A percentile compares a stretch with the other conserved stretches of the same genome.
Conservation (phyloP, 2,113 vertebrate genomes). For the Otolemur garnettii region DNA sequence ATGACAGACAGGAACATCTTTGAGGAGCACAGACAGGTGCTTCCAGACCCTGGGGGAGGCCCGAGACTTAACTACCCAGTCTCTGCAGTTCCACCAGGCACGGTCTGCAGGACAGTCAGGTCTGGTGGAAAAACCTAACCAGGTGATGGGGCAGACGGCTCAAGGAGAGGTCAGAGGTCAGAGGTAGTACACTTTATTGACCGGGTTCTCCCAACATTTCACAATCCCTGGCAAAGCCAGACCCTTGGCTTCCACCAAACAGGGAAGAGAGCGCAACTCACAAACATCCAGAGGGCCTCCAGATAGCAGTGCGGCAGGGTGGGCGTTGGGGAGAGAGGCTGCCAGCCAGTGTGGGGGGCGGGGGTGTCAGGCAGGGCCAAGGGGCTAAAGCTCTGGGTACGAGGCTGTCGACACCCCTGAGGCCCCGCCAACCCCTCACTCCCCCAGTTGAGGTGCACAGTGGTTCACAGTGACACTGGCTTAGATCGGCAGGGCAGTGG, state of each 20-base stretch:
- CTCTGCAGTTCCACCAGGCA: neutral
- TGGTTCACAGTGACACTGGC: conserved; percentile 84
- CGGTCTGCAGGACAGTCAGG: neutral
- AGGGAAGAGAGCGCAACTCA: neutral
- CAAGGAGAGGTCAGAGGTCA: conserved; percentile 60
- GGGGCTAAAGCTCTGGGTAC: conserved; percentile 7
- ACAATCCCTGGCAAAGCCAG: neutral
- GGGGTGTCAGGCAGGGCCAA: neutral
- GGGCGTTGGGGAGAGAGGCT: neutral
- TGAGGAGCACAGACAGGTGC: neutral
- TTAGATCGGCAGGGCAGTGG: neutral
- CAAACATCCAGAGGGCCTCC: neutral
- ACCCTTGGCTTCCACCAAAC: neutral
- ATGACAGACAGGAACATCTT: neutral
- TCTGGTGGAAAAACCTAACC: neutral
- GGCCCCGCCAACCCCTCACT: conserved; percentile 58
- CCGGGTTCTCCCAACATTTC: conserved; percentile 29
- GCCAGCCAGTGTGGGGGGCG: neutral
- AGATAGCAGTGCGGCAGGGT: neutral
- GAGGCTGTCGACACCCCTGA: neutral
- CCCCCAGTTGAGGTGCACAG: conserved; percentile 33
- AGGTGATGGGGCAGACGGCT: neutral
- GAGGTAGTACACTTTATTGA: conserved; percentile 86
- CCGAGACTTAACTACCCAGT: no score
- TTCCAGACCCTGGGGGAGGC: fast-evolving